Percentiles rank a stretch among this genome's conserved stretches.
These are phyloP conservation scores for Strigamia maritima DNA, from an alignment of 2,888 invertebrate genomes.

Conservation along the genomic window DNA sequence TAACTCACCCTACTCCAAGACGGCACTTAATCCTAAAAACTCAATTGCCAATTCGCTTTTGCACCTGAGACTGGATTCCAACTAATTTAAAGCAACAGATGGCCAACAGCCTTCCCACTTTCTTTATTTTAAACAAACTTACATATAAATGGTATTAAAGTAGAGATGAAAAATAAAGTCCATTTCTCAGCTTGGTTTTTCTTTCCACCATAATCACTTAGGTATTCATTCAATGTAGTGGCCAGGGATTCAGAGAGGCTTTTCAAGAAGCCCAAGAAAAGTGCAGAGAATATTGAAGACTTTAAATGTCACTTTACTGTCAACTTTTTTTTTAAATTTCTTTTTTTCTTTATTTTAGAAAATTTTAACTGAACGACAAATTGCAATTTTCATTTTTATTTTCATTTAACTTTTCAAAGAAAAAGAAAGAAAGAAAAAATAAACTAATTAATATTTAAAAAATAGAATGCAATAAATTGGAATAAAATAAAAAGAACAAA, in stretches of 20 bases:
- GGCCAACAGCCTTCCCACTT: background rate
- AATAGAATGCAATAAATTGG: no score
- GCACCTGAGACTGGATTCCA: background rate
- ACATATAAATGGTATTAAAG: background rate
- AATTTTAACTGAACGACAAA: background rate
- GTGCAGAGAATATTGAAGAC: constrained; percentile 15
- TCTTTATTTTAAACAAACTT: background rate
- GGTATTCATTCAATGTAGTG: constrained; percentile 1
- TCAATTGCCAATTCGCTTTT: constrained; percentile 2
- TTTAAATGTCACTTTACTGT: constrained; percentile 21
- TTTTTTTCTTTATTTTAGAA: background rate
- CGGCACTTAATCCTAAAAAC: constrained; percentile 1
- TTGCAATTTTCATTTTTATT: background rate
- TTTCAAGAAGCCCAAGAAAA: background rate
- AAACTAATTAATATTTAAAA: no score
- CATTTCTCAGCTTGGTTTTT: background rate
- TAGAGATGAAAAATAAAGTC: background rate
- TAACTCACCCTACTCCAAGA: background rate
- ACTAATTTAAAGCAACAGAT: constrained; percentile 18
- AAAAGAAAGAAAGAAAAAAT: background rate
- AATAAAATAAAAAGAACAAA: background rate
- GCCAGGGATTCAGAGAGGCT: constrained; percentile 5
- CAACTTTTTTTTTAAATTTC: background rate
- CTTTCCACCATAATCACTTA: background rate
- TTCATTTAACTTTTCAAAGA: background rate